These are phyloP conservation scores for Phoenoteleia sp. DNA, from an alignment of 2,888 invertebrate species.

Conservation along the genomic window DNA sequence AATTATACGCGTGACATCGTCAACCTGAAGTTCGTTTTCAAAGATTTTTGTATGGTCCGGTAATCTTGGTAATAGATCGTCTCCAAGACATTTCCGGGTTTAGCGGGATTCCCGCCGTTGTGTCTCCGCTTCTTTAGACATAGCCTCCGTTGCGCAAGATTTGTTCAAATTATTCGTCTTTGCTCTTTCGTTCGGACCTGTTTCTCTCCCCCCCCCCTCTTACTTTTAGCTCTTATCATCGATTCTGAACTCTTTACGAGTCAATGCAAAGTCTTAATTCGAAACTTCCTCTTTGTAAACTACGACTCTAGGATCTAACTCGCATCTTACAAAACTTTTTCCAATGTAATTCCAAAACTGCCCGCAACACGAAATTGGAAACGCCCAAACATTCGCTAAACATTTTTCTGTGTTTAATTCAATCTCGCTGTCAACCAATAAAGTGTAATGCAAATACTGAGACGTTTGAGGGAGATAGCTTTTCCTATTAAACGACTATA, in stretches of 20 bases:
- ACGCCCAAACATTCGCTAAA: constrained; percentile 50
- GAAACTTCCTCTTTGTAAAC: constrained; percentile 53
- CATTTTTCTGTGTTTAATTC: constrained; percentile 52
- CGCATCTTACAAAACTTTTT: constrained; percentile 51
- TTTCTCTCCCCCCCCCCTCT: constrained; percentile 24
- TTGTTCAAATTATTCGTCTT: constrained; percentile 75
- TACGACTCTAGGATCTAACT: constrained; percentile 35
- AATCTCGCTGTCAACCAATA: constrained; percentile 54
- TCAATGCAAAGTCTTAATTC: constrained; percentile 67
- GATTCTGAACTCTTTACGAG: constrained; percentile 39
- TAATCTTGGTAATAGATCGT: constrained; percentile 78
- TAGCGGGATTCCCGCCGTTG: constrained; percentile 72
- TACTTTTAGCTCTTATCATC: constrained; percentile 38
- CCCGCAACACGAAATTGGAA: constrained; percentile 52
- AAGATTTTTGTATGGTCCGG: constrained; percentile 75
- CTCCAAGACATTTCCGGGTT: constrained; percentile 73
- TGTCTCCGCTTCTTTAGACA: constrained; percentile 50
- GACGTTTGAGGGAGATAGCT: constrained; percentile 9
- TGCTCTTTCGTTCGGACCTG: constrained; percentile 27
- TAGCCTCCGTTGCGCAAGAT: constrained; percentile 45
- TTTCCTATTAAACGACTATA: constrained; percentile 47
- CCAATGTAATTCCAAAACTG: constrained; percentile 61
- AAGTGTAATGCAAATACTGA: constrained; percentile 35
- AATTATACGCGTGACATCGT: constrained; percentile 49
- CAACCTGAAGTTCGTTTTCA: constrained; percentile 54